Percentiles rank a stretch among this genome's conserved stretches.
Conservation (phyloP, 2,888 invertebrate genomes). For the Junonia oenone region DNA sequence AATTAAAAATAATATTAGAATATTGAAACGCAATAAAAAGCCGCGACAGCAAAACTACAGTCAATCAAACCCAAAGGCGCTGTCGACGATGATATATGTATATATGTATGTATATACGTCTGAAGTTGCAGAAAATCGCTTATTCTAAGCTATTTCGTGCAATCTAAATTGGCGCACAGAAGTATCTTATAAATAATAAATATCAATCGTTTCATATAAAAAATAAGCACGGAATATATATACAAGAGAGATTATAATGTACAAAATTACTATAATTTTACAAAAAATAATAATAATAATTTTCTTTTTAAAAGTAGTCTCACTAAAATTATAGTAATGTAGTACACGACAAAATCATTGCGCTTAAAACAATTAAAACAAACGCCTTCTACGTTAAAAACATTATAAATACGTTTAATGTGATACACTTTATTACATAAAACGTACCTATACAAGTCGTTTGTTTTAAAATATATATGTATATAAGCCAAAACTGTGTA, state of each 20-base stretch:
- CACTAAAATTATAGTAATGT: too few relatives aligned
- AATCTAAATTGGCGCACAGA: not conserved
- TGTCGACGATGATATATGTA: slow-evolving; percentile 6
- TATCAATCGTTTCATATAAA: not conserved
- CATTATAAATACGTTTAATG: too few relatives aligned
- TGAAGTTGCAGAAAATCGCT: not conserved
- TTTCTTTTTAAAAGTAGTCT: too few relatives aligned
- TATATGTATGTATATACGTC: not conserved
- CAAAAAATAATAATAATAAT: too few relatives aligned
- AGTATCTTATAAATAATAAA: too few relatives aligned
- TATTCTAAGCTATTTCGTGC: not conserved
- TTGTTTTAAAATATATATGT: not conserved
- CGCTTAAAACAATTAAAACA: not conserved
- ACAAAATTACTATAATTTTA: not conserved
- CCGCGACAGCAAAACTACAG: slow-evolving; percentile 20
- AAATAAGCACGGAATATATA: not conserved
- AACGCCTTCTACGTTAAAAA: not conserved
- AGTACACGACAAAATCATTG: not conserved
- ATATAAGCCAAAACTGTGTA: not conserved
- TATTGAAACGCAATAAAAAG: too few relatives aligned
- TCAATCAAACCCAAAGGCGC: slow-evolving; percentile 20
- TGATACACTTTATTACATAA: too few relatives aligned
- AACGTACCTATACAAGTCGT: too few relatives aligned
- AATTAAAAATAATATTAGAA: slow-evolving; percentile 35
- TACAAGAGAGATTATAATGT: not conserved